Evolutionary conservation across 2,888 invertebrate species (phyloP).

Genomic region (Dryococelus australis): DNA sequence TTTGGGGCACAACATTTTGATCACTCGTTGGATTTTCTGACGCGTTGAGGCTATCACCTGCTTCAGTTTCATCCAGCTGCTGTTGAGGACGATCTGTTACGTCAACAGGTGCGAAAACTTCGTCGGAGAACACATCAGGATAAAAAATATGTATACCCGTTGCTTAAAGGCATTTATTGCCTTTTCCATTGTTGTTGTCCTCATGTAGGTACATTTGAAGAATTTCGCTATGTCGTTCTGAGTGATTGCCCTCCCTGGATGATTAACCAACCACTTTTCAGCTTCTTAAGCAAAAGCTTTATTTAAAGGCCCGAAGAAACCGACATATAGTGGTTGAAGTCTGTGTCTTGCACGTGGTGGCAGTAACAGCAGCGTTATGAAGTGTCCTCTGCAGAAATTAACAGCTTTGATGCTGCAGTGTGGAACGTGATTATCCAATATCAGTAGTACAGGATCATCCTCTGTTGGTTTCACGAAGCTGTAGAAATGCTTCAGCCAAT

Average conservation of each 20-base stretch:
- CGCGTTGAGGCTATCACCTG: too few species aligned
- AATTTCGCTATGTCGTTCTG: not conserved
- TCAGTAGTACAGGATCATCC: not conserved
- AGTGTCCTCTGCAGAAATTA: not conserved
- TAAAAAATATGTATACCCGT: not conserved
- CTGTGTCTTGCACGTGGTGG: too few species aligned
- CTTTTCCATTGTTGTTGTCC: not conserved
- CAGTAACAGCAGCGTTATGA: too few species aligned
- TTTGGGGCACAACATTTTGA: too few species aligned
- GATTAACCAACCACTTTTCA: too few species aligned
- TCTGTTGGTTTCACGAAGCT: not conserved
- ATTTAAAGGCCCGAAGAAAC: too few species aligned
- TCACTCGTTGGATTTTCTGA: too few species aligned
- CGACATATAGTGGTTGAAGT: too few species aligned
- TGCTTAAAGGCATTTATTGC: not conserved
- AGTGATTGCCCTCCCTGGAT: not conserved
- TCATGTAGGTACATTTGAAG: too few species aligned
- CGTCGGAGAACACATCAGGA: not conserved
- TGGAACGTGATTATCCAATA: slow-evolving; percentile 3
- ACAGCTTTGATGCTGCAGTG: not conserved
- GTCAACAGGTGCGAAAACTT: not conserved
- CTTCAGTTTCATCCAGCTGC: too few species aligned
- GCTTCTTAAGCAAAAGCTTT: too few species aligned
- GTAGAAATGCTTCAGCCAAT: slow-evolving; percentile 13
- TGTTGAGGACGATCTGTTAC: slow-evolving; percentile 11